Evolutionary conservation across 2,113 vertebrate species (phyloP), one percentile per base, ranked within the genome.

Genomic region (Xiphias gladius): DNA sequence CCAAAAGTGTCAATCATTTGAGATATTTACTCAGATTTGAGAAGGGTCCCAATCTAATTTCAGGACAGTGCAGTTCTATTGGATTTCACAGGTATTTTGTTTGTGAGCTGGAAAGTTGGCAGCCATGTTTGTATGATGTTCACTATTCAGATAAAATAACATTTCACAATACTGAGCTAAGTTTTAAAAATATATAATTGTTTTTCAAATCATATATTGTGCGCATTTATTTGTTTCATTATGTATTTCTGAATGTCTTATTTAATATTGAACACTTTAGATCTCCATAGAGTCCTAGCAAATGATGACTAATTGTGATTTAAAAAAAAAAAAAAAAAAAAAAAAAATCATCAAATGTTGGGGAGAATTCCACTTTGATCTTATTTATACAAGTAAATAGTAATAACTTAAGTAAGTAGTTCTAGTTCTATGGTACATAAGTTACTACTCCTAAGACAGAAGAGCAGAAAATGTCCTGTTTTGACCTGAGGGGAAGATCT

Each of bases 31-130:
- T 17, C 22, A 58, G 11, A 58, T 70, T n/a, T 10, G 4, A 54
- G 14, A 14, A 20, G 5, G 1, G 20, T 54, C 55, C 7, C 12
- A 2, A 22, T 46, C 9, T 22, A 57, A 5, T 61, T 22, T 16
- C 46, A 7, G 4, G 2, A 46, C 30, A n/a, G 3, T 0, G 20
- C 61, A 41, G 69, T 65, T 54, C 73, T 55, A 48, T 14, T 6
- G 2, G 39, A 80, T 57, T 43, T 79, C 32, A 26, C 57, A 68
- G 32, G 76, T 43, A 32, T 69, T 74, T 67, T 41, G 52, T 37
- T 35, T 43, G 68, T 16, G 55, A 50, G 50, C 55, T 37, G 41
- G 14, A 41, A 26, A 67, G 43, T 3, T 73, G 59, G 67, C 79
- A 77, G 74, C 28, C 37, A 17, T 7, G 63, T 30, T 8, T 57